Percentiles rank a stretch among this genome's conserved stretches.
phyloP scores from a whole-genome alignment of 2,113 vertebrate species.

The Echinops telfairi region DNA sequence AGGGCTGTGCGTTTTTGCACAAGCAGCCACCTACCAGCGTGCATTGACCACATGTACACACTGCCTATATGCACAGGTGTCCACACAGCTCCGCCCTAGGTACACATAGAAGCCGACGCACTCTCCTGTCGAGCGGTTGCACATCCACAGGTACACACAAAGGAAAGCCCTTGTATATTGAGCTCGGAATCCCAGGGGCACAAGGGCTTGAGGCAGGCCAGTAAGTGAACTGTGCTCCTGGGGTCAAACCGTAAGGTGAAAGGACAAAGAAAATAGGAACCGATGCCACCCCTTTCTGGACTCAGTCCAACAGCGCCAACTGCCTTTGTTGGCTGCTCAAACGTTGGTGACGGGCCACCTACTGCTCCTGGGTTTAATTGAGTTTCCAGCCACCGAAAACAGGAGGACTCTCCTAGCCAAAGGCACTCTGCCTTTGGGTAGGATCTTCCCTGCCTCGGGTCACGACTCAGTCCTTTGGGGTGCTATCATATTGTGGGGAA shows the following conservation, averaged over 20 bases:
- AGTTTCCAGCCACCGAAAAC: neutral
- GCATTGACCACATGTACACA: neutral
- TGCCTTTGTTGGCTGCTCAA: neutral
- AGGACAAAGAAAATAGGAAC: constrained; percentile 22
- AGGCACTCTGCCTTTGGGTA: neutral
- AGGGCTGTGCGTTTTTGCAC: neutral
- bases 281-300: neutral
- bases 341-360: neutral
- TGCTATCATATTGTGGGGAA: neutral
- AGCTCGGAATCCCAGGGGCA: neutral
- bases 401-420: neutral
- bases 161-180: neutral
- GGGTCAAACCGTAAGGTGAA: constrained; percentile 24
- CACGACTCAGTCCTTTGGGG: neutral
- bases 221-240: neutral
- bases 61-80: neutral
- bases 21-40: neutral
- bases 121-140: too few species aligned
- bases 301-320: neutral
- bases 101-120: neutral
- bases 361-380: neutral
- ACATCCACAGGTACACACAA: neutral
- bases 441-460: neutral
- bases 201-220: neutral
- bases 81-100: neutral